phyloP scores from a whole-genome alignment of 2,797 vertebrate genomes.

The Sarcoramphus papa region DNA sequence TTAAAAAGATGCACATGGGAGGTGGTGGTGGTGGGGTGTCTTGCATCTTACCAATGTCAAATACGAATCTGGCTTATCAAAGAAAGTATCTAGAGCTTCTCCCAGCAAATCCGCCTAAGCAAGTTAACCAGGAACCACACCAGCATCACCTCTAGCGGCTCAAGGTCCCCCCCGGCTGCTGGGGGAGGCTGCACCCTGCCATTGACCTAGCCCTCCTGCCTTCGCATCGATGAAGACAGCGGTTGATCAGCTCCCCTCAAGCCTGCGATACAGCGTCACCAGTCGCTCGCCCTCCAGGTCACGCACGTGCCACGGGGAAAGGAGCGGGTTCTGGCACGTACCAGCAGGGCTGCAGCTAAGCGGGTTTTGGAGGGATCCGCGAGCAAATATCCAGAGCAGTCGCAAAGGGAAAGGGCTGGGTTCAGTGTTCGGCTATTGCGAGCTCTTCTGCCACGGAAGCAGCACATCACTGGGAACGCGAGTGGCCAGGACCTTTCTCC shows the following conservation, averaged over 20 bases:
- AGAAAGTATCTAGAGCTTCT: background rate
- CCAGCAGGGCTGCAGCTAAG: background rate
- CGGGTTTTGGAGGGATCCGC: background rate
- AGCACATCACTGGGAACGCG: fast-evolving
- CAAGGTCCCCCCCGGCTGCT: background rate
- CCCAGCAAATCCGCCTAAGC: background rate
- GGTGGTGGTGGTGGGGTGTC: background rate
- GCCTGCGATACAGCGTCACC: background rate
- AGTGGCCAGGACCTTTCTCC: background rate
- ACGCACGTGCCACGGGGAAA: background rate
- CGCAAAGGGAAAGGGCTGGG: background rate
- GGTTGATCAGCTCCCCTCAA: background rate
- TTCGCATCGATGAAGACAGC: background rate
- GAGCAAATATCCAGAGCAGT: background rate
- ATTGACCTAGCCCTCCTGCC: background rate
- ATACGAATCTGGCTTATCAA: background rate
- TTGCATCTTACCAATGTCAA: background rate
- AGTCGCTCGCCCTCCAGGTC: background rate
- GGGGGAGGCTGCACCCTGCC: background rate
- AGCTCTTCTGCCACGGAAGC: background rate
- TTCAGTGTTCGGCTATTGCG: fast-evolving
- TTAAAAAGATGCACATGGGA: background rate
- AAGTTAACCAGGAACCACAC: background rate
- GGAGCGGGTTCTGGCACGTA: background rate
- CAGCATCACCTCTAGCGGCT: background rate